A percentile compares a stretch with the other conserved stretches of the same genome.
Evolutionary conservation across 2,888 invertebrate species (phyloP).

Genomic region (Scelioninae gen. 1): DNA sequence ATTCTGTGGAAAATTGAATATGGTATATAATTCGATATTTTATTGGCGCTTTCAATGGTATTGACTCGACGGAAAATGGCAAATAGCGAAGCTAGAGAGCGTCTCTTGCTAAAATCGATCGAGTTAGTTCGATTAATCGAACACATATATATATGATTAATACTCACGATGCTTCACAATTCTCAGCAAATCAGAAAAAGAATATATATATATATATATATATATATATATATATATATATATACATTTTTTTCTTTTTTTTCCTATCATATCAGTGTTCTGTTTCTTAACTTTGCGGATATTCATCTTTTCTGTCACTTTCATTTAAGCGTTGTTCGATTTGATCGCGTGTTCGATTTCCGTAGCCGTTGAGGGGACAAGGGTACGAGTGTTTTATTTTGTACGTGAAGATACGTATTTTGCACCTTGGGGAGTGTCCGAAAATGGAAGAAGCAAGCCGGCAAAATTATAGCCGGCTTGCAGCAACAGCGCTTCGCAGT

Average conservation of each 20-base stretch:
- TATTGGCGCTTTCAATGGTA: slow-evolving; percentile 49
- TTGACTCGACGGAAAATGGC: slow-evolving; percentile 47
- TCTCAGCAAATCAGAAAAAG: too few relatives aligned
- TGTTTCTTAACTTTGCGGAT: not conserved
- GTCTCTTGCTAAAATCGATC: slow-evolving; percentile 13
- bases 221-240: too few relatives aligned
- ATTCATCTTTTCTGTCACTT: slow-evolving; percentile 37
- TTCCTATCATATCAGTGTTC: too few relatives aligned
- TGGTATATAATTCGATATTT: slow-evolving; percentile 62
- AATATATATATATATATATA: too few relatives aligned
- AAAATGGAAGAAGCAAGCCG: slow-evolving; percentile 41
- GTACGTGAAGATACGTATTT: slow-evolving; percentile 43
- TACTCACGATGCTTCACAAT: too few relatives aligned
- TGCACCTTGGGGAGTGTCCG: slow-evolving; percentile 62
- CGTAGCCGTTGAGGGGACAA: too few relatives aligned
- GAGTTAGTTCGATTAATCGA: slow-evolving; percentile 21
- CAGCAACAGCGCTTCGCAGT: slow-evolving; percentile 39
- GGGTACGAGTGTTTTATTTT: slow-evolving; percentile 37
- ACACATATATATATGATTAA: too few relatives aligned
- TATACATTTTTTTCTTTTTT: too few relatives aligned
- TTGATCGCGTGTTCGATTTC: slow-evolving; percentile 56
- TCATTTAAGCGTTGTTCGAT: slow-evolving; percentile 10
- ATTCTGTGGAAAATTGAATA: slow-evolving; percentile 67
- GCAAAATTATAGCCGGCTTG: slow-evolving; percentile 58
- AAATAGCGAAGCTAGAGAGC: not conserved